Conservation (phyloP, 2,797 vertebrate species). For the Lates japonicus region DNA sequence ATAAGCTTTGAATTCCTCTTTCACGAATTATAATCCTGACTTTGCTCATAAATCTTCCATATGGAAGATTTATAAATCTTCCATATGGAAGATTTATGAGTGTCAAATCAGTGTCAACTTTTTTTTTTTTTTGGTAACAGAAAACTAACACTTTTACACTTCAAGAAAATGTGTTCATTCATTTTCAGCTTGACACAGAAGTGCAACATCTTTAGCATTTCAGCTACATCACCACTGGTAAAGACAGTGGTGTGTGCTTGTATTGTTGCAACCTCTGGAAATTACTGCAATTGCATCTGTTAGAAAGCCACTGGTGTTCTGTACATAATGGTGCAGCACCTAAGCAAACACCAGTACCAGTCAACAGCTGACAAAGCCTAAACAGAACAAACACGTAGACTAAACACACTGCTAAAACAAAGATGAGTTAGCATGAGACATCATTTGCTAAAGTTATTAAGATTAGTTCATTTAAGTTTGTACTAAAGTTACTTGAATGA, state of each 20-base stretch:
- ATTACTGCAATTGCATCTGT: not conserved
- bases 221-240: not conserved
- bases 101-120: too few relatives aligned
- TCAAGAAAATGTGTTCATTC: not conserved
- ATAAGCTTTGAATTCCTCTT: slow-evolving; percentile 3
- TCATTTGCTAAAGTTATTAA: not conserved
- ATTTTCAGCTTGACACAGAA: not conserved
- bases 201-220: not conserved
- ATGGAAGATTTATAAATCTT: not conserved
- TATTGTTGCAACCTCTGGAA: not conserved
- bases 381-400: not conserved
- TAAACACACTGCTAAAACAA: not conserved
- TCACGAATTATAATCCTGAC: slow-evolving; percentile 29
- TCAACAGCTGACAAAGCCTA: not conserved
- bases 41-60: not conserved
- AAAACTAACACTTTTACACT: not conserved
- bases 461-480: not conserved
- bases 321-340: not conserved
- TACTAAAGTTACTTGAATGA: not conserved
- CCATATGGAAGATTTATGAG: not conserved
- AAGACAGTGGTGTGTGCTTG: not conserved
- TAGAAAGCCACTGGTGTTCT: not conserved
- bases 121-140: not conserved
- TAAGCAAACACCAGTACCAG: not conserved
- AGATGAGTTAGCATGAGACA: not conserved